Conservation (phyloP, 2,888 invertebrate species). For the Phorcus lineatus region DNA sequence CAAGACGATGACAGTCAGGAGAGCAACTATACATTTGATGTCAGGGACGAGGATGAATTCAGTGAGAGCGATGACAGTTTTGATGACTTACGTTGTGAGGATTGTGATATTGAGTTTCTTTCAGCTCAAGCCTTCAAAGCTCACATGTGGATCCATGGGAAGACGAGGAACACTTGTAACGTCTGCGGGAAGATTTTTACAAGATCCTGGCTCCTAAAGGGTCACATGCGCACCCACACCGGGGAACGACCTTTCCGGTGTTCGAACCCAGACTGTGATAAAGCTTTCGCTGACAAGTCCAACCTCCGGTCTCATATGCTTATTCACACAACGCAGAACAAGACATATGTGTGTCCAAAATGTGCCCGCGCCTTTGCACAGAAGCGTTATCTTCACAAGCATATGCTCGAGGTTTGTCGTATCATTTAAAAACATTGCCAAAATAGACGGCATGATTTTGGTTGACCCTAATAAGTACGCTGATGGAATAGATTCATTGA, state of each 20-base stretch:
- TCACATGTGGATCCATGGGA: conserved; percentile 60
- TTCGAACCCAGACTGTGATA: conserved; percentile 64
- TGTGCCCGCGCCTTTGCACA: conserved; percentile 73
- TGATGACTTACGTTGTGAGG: conserved; percentile 45
- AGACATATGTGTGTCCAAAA: conserved; percentile 65
- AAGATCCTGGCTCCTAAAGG: conserved; percentile 73
- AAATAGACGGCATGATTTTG: too few species aligned
- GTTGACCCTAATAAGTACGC: too few species aligned
- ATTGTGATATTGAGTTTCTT: conserved; percentile 61
- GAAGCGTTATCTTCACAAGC: conserved; percentile 73
- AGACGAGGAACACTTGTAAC: conserved; percentile 63
- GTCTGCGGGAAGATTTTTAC: conserved; percentile 72
- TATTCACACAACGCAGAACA: conserved; percentile 69
- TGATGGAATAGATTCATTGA: too few species aligned
- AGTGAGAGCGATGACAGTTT: conserved; percentile 4
- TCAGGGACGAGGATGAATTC: background rate
- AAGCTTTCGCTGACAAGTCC: conserved; percentile 74
- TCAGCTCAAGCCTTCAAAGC: conserved; percentile 52
- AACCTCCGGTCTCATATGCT: conserved; percentile 72
- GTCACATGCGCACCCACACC: conserved; percentile 73
- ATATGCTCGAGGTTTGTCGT: conserved; percentile 72
- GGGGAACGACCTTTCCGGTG: conserved; percentile 73
- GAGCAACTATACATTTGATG: background rate
- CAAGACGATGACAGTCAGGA: background rate
- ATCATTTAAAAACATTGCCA: conserved; percentile 31